Conservation (phyloP, 2,888 invertebrate species). For the Xiphydria camelus region DNA sequence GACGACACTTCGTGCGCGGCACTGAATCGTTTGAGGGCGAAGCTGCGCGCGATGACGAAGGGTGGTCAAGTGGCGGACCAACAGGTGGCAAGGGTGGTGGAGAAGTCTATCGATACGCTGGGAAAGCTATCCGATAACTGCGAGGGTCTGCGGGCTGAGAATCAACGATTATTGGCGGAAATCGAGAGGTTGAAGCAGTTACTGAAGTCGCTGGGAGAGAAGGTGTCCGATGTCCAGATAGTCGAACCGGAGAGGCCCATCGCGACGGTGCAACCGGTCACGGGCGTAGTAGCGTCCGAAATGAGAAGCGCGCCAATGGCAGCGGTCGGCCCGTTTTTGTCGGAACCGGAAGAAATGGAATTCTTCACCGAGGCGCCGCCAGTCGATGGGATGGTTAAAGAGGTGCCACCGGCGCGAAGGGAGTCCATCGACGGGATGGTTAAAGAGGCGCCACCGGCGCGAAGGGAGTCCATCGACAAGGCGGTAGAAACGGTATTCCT, state of each 20-base stretch:
- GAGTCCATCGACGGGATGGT: not conserved
- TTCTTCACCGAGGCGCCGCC: not conserved
- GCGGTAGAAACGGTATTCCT: not conserved
- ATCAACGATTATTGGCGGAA: conserved; percentile 30
- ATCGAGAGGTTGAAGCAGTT: conserved; percentile 21
- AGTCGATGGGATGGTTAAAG: not conserved
- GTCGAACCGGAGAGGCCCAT: not conserved
- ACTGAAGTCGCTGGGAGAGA: conserved; percentile 1
- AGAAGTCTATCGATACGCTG: conserved; percentile 42
- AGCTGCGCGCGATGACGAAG: conserved; percentile 44
- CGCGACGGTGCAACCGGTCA: too few relatives aligned
- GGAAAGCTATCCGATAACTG: conserved; percentile 37
- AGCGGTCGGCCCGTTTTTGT: too few relatives aligned
- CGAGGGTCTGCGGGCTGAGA: conserved; percentile 36
- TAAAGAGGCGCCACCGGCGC: too few relatives aligned
- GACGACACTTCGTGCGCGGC: conserved; percentile 45
- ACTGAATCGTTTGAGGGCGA: conserved; percentile 45
- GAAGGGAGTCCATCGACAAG: not conserved
- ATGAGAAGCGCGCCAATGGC: not conserved
- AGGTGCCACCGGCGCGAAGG: not conserved
- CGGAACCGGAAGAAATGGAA: not conserved
- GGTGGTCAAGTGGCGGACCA: conserved; percentile 36
- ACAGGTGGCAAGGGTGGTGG: conserved; percentile 35
- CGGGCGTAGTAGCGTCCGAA: too few relatives aligned
- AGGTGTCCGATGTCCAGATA: not conserved